These are phyloP conservation scores for Spodoptera littoralis DNA, from an alignment of 2,888 invertebrate species.

Conservation along the genomic window DNA sequence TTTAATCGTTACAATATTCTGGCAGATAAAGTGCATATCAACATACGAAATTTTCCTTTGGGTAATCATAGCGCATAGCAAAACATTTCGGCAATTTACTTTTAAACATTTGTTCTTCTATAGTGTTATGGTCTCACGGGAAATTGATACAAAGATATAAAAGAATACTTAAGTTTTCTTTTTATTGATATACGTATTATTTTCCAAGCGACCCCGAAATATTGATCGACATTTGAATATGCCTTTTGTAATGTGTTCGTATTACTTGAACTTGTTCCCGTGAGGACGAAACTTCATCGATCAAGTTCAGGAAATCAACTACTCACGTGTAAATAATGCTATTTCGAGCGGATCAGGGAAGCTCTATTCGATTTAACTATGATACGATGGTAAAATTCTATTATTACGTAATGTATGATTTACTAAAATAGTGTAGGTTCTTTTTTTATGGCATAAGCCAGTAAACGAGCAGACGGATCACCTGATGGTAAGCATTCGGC, in stretches of 20 bases:
- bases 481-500: too few species aligned
- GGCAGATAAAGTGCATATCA: conserved; percentile 14
- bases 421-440: too few species aligned
- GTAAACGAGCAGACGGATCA: too few species aligned
- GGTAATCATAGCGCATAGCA: conserved; percentile 55
- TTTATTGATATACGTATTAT: conserved; percentile 45
- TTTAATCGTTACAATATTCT: too few species aligned
- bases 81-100: conserved; percentile 48
- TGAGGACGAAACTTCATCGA: conserved; percentile 34
- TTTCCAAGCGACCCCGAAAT: conserved; percentile 46
- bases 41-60: conserved; percentile 50
- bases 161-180: conserved; percentile 54
- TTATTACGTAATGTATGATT: too few species aligned
- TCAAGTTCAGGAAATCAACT: conserved; percentile 49
- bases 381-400: too few species aligned
- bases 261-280: conserved; percentile 35
- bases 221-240: conserved; percentile 38
- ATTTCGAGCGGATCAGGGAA: conserved; percentile 27
- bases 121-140: conserved; percentile 68
- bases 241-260: conserved; percentile 23
- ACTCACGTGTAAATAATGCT: conserved; percentile 17
- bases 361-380: conserved; percentile 6
- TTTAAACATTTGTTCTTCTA: conserved; percentile 52
- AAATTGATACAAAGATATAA: conserved; percentile 70
- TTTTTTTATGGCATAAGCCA: too few species aligned